Conservation (phyloP, 2,797 vertebrate genomes). For the Phrynocephalus vlangalii region DNA sequence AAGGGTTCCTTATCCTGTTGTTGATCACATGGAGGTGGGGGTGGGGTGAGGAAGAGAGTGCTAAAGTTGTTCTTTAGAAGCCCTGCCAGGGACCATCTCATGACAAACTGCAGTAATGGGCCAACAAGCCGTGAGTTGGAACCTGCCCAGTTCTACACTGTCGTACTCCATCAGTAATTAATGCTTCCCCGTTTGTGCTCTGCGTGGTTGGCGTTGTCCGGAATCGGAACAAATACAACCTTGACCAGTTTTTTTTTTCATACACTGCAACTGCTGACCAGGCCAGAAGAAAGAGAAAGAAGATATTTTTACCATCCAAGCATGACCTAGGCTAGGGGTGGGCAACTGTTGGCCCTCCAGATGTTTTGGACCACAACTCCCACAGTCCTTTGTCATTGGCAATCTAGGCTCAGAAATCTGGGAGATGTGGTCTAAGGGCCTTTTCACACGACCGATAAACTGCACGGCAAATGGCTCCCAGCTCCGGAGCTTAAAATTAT, state of each 20-base stretch:
- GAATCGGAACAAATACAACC: conserved; percentile 5
- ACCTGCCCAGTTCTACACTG: neutral
- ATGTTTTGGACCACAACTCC: too few species aligned
- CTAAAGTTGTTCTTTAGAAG: neutral
- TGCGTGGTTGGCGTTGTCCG: neutral
- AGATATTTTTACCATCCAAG: neutral
- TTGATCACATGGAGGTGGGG: neutral
- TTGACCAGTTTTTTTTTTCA: neutral
- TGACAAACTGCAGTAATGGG: conserved; percentile 1
- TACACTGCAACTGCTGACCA: neutral
- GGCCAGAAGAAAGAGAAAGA: neutral
- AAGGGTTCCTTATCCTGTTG: too few species aligned
- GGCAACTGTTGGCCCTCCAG: too few species aligned
- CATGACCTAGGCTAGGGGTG: neutral
- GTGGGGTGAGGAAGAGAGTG: neutral
- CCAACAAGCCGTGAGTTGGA: neutral
- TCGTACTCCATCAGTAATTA: conserved; percentile 12
- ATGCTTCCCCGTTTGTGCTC: neutral
- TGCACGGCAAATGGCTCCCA: too few species aligned
- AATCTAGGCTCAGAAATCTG: too few species aligned
- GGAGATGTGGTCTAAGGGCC: too few species aligned
- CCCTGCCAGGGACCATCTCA: neutral
- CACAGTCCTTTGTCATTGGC: too few species aligned
- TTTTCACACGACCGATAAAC: too few species aligned
- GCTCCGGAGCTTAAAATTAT: too few species aligned